Evolutionary conservation across 2,113 vertebrate genomes (phyloP).

Genomic region (Heterotilapia buettikoferi): DNA sequence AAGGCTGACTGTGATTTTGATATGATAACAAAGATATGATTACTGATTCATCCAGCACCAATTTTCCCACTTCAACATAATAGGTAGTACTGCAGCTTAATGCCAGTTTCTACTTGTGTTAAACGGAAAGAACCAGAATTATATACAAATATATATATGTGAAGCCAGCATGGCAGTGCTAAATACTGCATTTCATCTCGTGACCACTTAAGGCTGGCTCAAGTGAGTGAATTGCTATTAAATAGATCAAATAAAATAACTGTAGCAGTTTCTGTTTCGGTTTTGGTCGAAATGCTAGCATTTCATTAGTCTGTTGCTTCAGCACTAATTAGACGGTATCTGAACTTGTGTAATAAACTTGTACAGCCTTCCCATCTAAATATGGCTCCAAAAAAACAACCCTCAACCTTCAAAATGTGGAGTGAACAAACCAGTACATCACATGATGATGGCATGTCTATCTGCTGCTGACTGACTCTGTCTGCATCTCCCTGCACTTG

Average conservation of each 20-base stretch:
- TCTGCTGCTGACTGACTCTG: not conserved
- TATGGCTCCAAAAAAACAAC: not conserved
- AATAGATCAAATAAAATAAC: not conserved
- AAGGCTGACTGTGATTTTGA: not conserved
- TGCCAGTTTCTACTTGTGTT: not conserved
- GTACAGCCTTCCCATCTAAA: not conserved
- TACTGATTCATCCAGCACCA: not conserved
- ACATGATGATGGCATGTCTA: not conserved
- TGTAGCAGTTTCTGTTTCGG: not conserved
- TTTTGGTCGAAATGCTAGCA: not conserved
- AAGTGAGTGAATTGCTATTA: not conserved
- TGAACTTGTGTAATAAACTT: not conserved
- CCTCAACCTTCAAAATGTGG: not conserved
- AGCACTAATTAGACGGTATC: not conserved
- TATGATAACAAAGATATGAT: not conserved
- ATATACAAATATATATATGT: not conserved
- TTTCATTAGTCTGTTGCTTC: not conserved
- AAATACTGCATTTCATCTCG: not conserved
- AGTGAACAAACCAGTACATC: not conserved
- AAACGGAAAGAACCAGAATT: not conserved
- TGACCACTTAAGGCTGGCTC: not conserved
- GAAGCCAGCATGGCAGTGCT: not conserved
- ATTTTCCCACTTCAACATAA: not conserved
- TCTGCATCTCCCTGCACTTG: not conserved
- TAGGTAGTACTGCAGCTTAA: not conserved